Evolutionary conservation across 1,140 invertebrate genomes (phyloP).

Genomic region (Palaemon carinicauda): DNA sequence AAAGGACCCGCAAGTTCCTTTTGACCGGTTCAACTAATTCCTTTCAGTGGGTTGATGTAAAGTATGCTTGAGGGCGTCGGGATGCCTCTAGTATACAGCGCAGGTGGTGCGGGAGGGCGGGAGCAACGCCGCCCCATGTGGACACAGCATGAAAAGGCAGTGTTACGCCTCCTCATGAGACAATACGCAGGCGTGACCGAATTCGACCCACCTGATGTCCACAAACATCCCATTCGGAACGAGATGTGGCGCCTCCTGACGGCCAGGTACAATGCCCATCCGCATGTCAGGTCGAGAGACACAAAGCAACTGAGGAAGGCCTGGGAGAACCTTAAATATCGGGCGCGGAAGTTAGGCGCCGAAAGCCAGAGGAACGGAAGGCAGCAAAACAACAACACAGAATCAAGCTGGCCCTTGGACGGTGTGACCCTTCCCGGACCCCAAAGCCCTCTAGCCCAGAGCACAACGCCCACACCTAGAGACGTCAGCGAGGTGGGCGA

Average conservation of each 20-base stretch:
- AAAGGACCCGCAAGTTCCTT: no score
- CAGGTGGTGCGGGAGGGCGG: constrained; percentile 31
- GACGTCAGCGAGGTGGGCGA: constrained; percentile 10
- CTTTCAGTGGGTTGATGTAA: not conserved
- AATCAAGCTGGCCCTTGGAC: constrained; percentile 36
- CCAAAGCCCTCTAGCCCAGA: not conserved
- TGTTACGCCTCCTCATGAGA: constrained; percentile 51
- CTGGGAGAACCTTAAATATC: constrained; percentile 56
- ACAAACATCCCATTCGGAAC: constrained; percentile 56
- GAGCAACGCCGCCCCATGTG: constrained; percentile 56
- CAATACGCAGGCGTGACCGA: constrained; percentile 54
- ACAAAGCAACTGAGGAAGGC: constrained; percentile 55
- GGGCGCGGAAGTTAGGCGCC: constrained; percentile 50
- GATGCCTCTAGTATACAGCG: constrained; percentile 44
- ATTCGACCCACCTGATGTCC: constrained; percentile 54
- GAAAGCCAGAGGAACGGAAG: constrained; percentile 29
- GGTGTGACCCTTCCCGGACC: constrained; percentile 35
- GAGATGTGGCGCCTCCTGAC: constrained; percentile 56
- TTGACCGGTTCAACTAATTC: no score
- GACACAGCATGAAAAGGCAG: constrained; percentile 57
- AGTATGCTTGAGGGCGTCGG: constrained; percentile 52
- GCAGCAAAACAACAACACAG: constrained; percentile 17
- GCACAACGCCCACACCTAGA: not conserved
- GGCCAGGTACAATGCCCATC: constrained; percentile 53
- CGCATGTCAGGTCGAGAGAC: constrained; percentile 50